Percentiles rank a stretch among this genome's conserved stretches.
Evolutionary conservation across 2,888 invertebrate species (phyloP).

Genomic region (Dromius quadrimaculatus): DNA sequence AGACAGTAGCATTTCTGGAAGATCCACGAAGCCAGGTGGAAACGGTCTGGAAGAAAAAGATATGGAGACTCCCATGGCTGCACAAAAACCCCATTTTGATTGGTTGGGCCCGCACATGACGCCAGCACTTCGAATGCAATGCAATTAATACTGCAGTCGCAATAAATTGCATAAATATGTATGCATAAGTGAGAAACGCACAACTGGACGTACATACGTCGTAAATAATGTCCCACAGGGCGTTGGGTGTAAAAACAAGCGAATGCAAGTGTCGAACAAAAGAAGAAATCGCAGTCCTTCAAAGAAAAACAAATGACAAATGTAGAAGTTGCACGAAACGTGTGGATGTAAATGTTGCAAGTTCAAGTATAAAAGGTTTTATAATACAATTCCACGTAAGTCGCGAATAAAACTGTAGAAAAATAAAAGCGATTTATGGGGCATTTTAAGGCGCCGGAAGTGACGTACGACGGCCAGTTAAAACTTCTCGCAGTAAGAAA

Average conservation of each 20-base stretch:
- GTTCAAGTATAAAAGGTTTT: no score
- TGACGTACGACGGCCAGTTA: slow-evolving; percentile 53
- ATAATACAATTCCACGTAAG: slow-evolving; percentile 26
- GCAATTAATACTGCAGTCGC: slow-evolving; percentile 39
- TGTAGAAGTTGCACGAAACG: not conserved
- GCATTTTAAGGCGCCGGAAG: slow-evolving; percentile 47
- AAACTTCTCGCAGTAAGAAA: slow-evolving; percentile 57
- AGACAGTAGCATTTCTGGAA: no score
- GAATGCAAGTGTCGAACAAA: slow-evolving; percentile 21
- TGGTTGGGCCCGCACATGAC: slow-evolving; percentile 41
- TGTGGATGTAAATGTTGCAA: no score
- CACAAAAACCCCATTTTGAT: no score
- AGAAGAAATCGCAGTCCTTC: not conserved
- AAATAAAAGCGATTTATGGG: slow-evolving; percentile 48
- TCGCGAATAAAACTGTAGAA: slow-evolving; percentile 47
- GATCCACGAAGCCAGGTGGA: no score
- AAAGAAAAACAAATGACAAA: not conserved
- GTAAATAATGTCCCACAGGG: slow-evolving; percentile 37
- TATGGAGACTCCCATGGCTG: no score
- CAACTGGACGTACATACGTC: slow-evolving; percentile 32
- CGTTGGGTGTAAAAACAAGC: slow-evolving; percentile 40
- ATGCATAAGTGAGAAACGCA: not conserved
- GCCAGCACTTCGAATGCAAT: slow-evolving; percentile 47
- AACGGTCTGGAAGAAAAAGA: no score
- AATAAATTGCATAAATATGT: slow-evolving; percentile 40